phyloP scores from a whole-genome alignment of 2,113 vertebrate genomes.

The Triplophysa rosa region DNA sequence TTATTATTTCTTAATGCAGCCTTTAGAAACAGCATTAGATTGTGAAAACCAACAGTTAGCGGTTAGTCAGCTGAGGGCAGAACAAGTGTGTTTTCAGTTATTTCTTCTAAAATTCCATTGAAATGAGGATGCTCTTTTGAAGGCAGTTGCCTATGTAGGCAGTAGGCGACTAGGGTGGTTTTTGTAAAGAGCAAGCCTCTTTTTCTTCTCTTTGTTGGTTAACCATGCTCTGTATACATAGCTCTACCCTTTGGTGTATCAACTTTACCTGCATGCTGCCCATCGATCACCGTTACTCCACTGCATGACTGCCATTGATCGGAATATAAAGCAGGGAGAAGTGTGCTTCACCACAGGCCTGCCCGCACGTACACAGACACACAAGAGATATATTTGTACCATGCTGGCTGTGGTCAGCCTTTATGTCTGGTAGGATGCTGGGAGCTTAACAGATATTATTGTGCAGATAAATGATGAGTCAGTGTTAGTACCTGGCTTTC shows the following conservation, averaged over 20 bases:
- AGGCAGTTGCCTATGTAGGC: no score
- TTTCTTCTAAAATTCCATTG: no score
- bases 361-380: constrained; percentile 15
- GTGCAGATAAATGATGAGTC: constrained; percentile 14
- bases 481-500: not conserved
- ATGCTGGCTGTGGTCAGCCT: not conserved
- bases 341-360: constrained; percentile 21
- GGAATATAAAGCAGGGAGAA: constrained; percentile 37
- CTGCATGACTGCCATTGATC: constrained; percentile 34
- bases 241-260: constrained; percentile 11
- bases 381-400: constrained; percentile 26
- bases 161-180: no score
- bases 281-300: constrained; percentile 39
- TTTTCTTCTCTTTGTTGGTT: not conserved
- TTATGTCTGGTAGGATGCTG: constrained; percentile 17
- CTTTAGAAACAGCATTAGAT: no score
- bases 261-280: constrained; percentile 17
- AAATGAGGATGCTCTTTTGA: no score
- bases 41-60: no score
- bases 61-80: no score
- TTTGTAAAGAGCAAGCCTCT: no score
- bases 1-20: no score
- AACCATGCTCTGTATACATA: constrained; percentile 12
- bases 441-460: constrained; percentile 43
- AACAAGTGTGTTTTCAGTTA: no score